phyloP scores from a whole-genome alignment of 2,888 invertebrate species.

The Ethmia dodecea region DNA sequence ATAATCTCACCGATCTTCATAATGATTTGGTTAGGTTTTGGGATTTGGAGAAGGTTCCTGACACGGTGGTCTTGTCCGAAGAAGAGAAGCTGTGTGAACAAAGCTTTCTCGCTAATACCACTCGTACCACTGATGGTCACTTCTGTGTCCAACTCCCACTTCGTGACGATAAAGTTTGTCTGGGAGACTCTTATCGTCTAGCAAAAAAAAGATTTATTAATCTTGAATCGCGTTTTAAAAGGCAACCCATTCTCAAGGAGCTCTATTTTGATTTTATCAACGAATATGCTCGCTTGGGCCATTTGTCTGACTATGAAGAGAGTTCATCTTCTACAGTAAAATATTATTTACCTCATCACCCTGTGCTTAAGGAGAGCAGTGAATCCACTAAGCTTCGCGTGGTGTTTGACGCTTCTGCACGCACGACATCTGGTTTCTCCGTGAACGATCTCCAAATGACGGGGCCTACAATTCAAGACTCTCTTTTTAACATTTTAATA shows the following conservation, averaged over 20 bases:
- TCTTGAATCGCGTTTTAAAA: slow-evolving; percentile 6
- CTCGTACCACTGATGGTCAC: background rate
- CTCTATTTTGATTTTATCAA: slow-evolving; percentile 3
- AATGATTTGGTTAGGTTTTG: background rate
- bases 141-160: background rate
- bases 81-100: slow-evolving; percentile 8
- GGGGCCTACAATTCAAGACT: slow-evolving; percentile 13
- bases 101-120: slow-evolving; percentile 4
- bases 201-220: background rate
- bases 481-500: slow-evolving; percentile 10
- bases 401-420: slow-evolving; percentile 1
- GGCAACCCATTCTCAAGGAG: slow-evolving; percentile 2
- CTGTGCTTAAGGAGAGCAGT: background rate
- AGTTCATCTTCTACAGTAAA: background rate
- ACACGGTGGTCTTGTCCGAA: background rate
- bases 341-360: slow-evolving; percentile 1
- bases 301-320: background rate
- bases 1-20: too few relatives aligned
- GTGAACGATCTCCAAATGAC: slow-evolving; percentile 12
- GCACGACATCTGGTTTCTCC: slow-evolving; percentile 4
- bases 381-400: slow-evolving; percentile 1
- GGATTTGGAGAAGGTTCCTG: background rate
- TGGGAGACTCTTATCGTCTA: background rate
- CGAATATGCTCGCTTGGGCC: slow-evolving; percentile 1
- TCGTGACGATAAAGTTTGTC: background rate